These are phyloP conservation scores for Gouania willdenowi DNA, from an alignment of 2,797 vertebrate species.

Conservation along the genomic window DNA sequence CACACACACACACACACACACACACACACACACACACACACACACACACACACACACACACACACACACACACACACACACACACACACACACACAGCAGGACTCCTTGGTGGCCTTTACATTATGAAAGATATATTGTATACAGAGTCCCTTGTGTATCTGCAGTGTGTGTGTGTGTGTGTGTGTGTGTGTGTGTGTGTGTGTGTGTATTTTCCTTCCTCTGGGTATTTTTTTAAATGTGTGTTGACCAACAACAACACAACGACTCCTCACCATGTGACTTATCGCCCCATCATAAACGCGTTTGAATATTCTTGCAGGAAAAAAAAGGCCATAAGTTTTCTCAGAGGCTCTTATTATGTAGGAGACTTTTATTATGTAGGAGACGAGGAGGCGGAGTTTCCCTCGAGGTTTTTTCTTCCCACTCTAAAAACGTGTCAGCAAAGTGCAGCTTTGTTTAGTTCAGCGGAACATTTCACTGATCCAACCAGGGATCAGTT, in stretches of 20 bases:
- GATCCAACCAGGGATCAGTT: too few species aligned
- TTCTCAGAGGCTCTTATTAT: too few species aligned
- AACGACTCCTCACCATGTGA: background rate
- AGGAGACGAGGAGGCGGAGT: too few species aligned
- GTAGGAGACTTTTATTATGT: too few species aligned
- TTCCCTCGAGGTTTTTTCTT: too few species aligned
- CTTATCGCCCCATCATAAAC: too few species aligned
- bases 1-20: conserved; percentile 1
- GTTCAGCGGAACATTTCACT: too few species aligned
- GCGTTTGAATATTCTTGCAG: too few species aligned
- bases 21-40: background rate
- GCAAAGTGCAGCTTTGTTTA: too few species aligned
- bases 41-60: conserved; percentile 1
- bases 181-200: conserved; percentile 8
- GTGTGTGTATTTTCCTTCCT: conserved; percentile 11
- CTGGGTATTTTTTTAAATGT: conserved; percentile 8
- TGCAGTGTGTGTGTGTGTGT: background rate
- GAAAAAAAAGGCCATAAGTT: too few species aligned
- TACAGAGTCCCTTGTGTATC: conserved; percentile 5
- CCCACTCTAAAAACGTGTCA: too few species aligned
- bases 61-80: background rate
- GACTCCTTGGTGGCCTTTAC: conserved; percentile 26
- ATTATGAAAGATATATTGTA: conserved; percentile 9
- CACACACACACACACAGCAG: conserved; percentile 25
- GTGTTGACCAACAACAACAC: background rate